Percentiles rank a stretch among this genome's conserved stretches.
Conservation (phyloP, 1,140 invertebrate genomes). For the Lepidotrigona ventralis region DNA sequence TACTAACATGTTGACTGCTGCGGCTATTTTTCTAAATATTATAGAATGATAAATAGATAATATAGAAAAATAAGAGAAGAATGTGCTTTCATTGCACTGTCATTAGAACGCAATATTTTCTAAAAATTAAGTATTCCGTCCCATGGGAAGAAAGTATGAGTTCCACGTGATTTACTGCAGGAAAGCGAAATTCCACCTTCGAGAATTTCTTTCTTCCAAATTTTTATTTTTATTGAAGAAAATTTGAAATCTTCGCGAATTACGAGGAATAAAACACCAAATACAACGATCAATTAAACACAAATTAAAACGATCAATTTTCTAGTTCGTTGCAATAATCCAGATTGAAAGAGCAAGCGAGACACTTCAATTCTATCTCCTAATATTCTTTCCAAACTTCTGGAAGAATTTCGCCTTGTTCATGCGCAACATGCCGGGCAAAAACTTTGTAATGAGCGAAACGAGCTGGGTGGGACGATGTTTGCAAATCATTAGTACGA, state of each 20-base stretch:
- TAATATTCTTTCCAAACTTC: slow-evolving; percentile 7
- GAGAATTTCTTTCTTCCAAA: not conserved
- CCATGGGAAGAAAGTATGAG: no score
- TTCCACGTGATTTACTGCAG: no score
- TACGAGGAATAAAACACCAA: not conserved
- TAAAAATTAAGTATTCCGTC: no score
- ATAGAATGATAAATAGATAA: no score
- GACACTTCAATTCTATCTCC: not conserved
- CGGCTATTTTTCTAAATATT: no score
- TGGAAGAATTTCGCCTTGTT: slow-evolving; percentile 66
- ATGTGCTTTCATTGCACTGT: no score
- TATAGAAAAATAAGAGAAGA: no score
- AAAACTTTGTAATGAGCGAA: slow-evolving; percentile 73
- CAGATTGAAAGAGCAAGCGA: not conserved
- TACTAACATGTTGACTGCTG: no score
- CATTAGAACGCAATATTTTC: no score
- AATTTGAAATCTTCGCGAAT: not conserved
- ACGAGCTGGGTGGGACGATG: slow-evolving; percentile 65
- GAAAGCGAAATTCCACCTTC: not conserved
- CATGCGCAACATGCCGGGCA: slow-evolving; percentile 22
- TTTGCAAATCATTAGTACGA: slow-evolving; percentile 78
- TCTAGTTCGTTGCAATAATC: not conserved
- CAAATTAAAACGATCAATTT: not conserved
- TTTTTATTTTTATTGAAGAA: not conserved
- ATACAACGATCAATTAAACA: not conserved